Base-by-base conservation (phyloP, 2,797 vertebrate genomes). In the Otolemur crassicaudatus region DNA sequence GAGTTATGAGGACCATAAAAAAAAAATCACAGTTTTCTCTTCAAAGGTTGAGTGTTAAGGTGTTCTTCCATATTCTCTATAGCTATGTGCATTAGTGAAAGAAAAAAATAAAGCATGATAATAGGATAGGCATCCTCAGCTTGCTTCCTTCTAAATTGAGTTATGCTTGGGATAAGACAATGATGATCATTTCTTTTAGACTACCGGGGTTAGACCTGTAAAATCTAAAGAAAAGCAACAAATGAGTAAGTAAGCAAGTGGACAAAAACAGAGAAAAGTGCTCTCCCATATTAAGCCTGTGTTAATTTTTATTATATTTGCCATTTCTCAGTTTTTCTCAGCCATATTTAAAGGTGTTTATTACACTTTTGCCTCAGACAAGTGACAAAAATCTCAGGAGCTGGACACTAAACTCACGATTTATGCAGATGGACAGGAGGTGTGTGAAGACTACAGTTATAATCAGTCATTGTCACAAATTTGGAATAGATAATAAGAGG, bases 11-110 rank as follows among this genome's bases (percentile, higher is more conserved):
- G 83, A 89, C 93, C 87, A 80, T 93, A 93, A 92, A 92, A 85
- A n/a, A 53, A 67, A 56, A 85, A 91, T 65, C 69, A 31, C 94
- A 91, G 60, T 93, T 97, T 98, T 97, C 93, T 98, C 72, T 94
- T 96, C 82, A 82, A 97, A 83, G 89, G 93, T 82, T 96, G 92
- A 88, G 37, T 90, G 60, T 95, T 95, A 85, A 65, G 25, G 29
- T 83, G 73, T 67, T 96, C 73, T 65, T 86, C 77, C 72, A 53
- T 88, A 92, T 82, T 94, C 43, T 92, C 77, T 83, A 31, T 5
- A 82, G 81, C 65, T 94, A 58, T 73, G 53, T 86, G 65, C 19
- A 58, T 77, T 81, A 87, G 19, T 67, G 1, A 88, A 73, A 23
- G 40, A 80, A 80, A 80, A 63, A 67, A 87, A 83, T 84, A 49